These are phyloP conservation scores for Chromoteleia sp. DNA, from an alignment of 2,888 invertebrate species.

Conservation along the genomic window DNA sequence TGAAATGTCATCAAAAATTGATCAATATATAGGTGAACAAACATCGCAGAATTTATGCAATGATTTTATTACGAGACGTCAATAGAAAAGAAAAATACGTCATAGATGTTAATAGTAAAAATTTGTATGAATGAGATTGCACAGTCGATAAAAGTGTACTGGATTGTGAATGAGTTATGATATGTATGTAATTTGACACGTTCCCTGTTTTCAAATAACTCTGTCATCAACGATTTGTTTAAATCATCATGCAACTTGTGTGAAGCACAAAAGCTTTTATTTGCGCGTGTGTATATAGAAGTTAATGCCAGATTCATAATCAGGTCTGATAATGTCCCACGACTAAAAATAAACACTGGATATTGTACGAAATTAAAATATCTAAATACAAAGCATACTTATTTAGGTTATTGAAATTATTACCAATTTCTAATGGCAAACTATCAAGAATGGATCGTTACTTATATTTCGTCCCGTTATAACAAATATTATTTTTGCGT, in stretches of 20 bases:
- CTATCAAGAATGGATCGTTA: neutral
- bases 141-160: no score
- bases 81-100: no score
- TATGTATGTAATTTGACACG: neutral
- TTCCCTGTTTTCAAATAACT: no score
- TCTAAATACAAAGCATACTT: no score
- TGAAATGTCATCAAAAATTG: no score
- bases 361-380: constrained; percentile 16
- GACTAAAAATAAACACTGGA: constrained; percentile 38
- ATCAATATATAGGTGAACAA: no score
- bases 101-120: no score
- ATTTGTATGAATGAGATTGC: no score
- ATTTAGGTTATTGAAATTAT: neutral
- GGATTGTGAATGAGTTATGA: neutral
- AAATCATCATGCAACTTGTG: no score
- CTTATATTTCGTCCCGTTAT: neutral
- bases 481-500: neutral
- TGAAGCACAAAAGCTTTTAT: constrained; percentile 10
- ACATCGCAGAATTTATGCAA: neutral
- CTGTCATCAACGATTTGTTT: no score
- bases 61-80: no score
- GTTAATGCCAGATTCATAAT: constrained; percentile 32
- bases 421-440: neutral
- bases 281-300: constrained; percentile 15
- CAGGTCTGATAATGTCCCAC: constrained; percentile 31